Conservation (phyloP, 2,888 invertebrate species). For the Crocallis elinguaria region DNA sequence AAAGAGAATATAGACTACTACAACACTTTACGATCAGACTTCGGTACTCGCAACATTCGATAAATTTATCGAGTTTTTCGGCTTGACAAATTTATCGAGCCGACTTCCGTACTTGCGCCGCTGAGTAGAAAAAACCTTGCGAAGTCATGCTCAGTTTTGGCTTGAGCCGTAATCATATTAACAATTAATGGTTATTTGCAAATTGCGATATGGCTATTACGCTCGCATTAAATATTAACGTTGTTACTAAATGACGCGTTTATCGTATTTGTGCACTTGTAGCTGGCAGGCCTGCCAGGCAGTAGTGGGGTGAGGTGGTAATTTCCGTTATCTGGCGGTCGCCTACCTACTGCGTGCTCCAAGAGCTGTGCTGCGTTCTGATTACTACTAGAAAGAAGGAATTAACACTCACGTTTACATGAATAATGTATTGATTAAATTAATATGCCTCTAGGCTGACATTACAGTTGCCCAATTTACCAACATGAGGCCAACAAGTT, state of each 20-base stretch:
- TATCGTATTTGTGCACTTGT: slow-evolving; percentile 53
- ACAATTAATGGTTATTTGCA: slow-evolving; percentile 18
- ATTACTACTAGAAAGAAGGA: too few relatives aligned
- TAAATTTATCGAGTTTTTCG: too few relatives aligned
- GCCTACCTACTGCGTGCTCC: slow-evolving; percentile 10
- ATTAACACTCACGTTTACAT: too few relatives aligned
- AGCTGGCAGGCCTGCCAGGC: slow-evolving; percentile 43
- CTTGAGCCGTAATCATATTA: slow-evolving; percentile 19
- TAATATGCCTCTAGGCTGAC: too few relatives aligned
- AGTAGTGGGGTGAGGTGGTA: slow-evolving; percentile 44
- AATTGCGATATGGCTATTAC: slow-evolving; percentile 12
- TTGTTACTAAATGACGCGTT: slow-evolving; percentile 45
- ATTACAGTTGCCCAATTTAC: too few relatives aligned
- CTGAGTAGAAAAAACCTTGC: slow-evolving; percentile 17
- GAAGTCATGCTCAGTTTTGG: slow-evolving; percentile 15
- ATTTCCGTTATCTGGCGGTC: slow-evolving; percentile 70
- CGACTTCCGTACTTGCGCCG: slow-evolving; percentile 3
- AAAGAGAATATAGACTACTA: too few relatives aligned
- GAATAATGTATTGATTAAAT: too few relatives aligned
- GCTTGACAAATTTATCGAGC: too few relatives aligned
- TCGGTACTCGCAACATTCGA: too few relatives aligned
- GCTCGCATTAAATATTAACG: slow-evolving; percentile 35
- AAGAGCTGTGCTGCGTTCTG: slow-evolving; percentile 4
- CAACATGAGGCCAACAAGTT: too few relatives aligned
- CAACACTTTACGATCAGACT: too few relatives aligned